Base-by-base conservation (phyloP, 2,113 vertebrate genomes). In the Ammodytes marinus region DNA sequence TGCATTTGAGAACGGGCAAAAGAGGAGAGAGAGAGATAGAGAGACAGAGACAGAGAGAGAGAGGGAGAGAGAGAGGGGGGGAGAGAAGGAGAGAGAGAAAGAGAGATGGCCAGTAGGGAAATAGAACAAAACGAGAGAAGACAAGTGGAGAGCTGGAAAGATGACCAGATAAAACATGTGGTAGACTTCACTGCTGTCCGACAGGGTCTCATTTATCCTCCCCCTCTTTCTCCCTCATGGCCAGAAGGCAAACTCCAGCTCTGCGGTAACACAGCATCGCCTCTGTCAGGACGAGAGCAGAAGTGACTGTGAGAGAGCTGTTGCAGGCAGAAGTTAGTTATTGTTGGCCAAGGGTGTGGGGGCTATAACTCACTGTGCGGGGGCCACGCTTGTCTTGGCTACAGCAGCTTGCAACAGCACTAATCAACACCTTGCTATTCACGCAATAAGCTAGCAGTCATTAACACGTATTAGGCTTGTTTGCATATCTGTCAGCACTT, bases 361-460 rank as follows among this genome's bases (percentile, higher is more conserved):
- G 40, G 82, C 72, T 71, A 39, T 74, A 79, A 87, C 78, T 92
- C 78, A 83, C 35, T 72, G 7, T 6, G 46, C 72, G 69, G 74
- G 74, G 82, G 79, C 86, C 79, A 52, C 67, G 64, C 83, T 80
- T 60, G 85, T 80, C 77, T 73, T 64, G 66, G 88, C 82, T 75
- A 61, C 82, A 86, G 87, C 79, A 82, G 80, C 82, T 83, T 57
- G 84, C 80, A 86, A 80, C 80, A 64, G 77, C 84, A 82, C 89
- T 72, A 94, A 93, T 92, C 93, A 93, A 93, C 93, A 91, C 91
- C 91, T 91, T 81, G 83, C 88, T 85, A 82, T 92, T 90, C 90
- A 69, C 87, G 87, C 88, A 74, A 76, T 68, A 59, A 82, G 82
- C 79, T 89, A 71, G 70, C 74, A 84, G 83, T 90, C 90, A 93